Evolutionary conservation across 2,888 invertebrate genomes (phyloP).

Genomic region (Ormia ochracea): DNA sequence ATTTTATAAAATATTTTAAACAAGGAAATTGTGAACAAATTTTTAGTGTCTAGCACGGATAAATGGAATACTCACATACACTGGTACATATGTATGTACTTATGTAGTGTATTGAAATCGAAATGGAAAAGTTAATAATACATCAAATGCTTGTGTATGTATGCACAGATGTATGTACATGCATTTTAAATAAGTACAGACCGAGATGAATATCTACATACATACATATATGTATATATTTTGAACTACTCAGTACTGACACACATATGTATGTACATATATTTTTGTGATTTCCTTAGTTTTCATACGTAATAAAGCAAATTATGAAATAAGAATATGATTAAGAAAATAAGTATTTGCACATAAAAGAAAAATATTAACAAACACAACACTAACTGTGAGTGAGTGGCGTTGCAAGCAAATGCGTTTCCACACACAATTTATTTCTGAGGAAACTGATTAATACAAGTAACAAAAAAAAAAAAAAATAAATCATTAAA

Average conservation of each 20-base stretch:
- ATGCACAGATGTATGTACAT: not conserved
- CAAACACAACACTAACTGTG: constrained; percentile 19
- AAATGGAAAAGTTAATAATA: too few relatives aligned
- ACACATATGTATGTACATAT: not conserved
- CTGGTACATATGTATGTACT: not conserved
- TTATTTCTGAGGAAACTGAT: constrained; percentile 7
- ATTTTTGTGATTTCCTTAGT: not conserved
- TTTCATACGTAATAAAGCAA: not conserved
- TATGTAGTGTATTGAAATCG: not conserved
- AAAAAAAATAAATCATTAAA: not conserved
- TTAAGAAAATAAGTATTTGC: not conserved
- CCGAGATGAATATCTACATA: not conserved
- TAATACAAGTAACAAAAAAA: not conserved
- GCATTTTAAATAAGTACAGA: too few relatives aligned
- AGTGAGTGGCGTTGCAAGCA: constrained; percentile 17
- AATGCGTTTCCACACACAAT: constrained; percentile 8
- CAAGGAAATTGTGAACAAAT: constrained; percentile 17
- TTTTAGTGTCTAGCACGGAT: not conserved
- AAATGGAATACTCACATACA: not conserved
- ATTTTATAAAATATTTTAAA: not conserved
- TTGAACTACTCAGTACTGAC: not conserved
- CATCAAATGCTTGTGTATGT: not conserved
- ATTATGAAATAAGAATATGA: not conserved
- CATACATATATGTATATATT: not conserved
- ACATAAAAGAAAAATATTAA: not conserved